A percentile compares a stretch with the other conserved stretches of the same genome.
Conservation (phyloP, 1,140 invertebrate species). For the Himalopsyche phryganea region DNA sequence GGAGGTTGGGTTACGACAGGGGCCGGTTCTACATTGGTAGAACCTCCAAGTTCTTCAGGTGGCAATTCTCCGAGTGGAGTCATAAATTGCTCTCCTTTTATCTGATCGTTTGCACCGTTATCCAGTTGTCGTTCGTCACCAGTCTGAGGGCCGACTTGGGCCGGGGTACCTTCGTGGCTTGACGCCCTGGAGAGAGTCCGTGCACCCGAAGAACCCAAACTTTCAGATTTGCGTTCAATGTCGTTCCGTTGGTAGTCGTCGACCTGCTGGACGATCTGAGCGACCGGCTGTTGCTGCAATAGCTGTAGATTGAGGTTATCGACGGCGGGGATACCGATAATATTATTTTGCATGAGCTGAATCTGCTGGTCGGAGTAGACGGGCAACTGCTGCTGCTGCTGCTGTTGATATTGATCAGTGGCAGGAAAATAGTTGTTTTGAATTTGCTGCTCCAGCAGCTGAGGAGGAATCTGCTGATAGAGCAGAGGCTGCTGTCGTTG, state of each 20-base stretch:
- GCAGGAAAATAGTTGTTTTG: constrained; percentile 2
- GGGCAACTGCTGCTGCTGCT: neutral
- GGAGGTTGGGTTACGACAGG: neutral
- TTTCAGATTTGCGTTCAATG: constrained; percentile 11
- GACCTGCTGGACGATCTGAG: neutral
- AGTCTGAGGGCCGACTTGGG: constrained; percentile 43
- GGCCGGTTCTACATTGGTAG: neutral
- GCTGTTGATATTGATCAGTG: neutral
- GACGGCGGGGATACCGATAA: too few species aligned
- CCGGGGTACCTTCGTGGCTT: constrained; percentile 53
- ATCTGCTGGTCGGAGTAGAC: constrained; percentile 9
- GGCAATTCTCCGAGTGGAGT: constrained; percentile 30
- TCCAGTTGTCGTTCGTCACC: constrained; percentile 33
- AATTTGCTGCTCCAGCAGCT: constrained; percentile 19
- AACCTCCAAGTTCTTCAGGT: constrained; percentile 20
- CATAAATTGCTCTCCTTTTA: constrained; percentile 27
- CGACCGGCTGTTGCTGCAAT: constrained; percentile 23
- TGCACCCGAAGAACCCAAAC: constrained; percentile 23
- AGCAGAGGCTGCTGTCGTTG: constrained; percentile 40
- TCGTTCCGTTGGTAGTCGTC: neutral
- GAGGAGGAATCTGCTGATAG: constrained; percentile 36
- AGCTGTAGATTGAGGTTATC: constrained; percentile 16
- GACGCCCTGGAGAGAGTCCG: constrained; percentile 36
- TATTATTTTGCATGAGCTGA: constrained; percentile 4
- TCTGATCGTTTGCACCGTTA: constrained; percentile 43